Percentiles rank a stretch among this genome's conserved stretches.
phyloP scores from a whole-genome alignment of 2,797 vertebrate species.

The Leuciscus waleckii region DNA sequence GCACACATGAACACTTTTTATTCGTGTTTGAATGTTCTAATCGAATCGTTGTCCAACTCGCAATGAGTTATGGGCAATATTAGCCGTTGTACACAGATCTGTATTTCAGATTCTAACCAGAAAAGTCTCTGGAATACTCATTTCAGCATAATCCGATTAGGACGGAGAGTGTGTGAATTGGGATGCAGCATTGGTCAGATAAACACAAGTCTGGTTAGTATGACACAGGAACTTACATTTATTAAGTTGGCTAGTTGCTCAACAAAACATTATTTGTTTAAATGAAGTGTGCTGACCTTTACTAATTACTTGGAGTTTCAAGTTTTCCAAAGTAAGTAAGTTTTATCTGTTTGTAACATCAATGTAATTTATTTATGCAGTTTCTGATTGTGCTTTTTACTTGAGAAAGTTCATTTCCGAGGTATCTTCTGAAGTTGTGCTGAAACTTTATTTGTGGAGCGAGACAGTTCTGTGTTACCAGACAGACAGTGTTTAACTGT shows the following conservation, averaged over 20 bases:
- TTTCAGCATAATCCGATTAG: too few relatives aligned
- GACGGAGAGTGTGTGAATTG: too few relatives aligned
- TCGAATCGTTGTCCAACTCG: too few relatives aligned
- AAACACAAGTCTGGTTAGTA: too few relatives aligned
- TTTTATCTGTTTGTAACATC: neutral
- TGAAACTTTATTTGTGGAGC: constrained; percentile 24
- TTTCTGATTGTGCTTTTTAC: neutral
- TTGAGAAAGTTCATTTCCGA: neutral
- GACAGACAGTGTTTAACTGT: constrained; percentile 40
- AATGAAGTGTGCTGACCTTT: neutral
- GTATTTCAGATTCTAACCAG: too few relatives aligned
- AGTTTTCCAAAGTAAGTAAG: neutral
- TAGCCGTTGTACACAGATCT: too few relatives aligned
- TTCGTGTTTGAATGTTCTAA: too few relatives aligned
- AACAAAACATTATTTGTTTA: neutral
- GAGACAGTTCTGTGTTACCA: constrained; percentile 26
- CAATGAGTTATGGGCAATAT: too few relatives aligned
- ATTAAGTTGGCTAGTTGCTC: neutral
- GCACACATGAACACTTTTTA: too few relatives aligned
- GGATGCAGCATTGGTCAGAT: too few relatives aligned
- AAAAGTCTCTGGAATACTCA: too few relatives aligned
- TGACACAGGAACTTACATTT: neutral
- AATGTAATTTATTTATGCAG: neutral
- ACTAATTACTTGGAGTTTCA: neutral
- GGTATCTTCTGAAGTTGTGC: neutral